Evolutionary conservation across 2,797 vertebrate genomes (phyloP), one percentile per base, ranked within the genome.

Genomic region (Coranthus polyacanthus): DNA sequence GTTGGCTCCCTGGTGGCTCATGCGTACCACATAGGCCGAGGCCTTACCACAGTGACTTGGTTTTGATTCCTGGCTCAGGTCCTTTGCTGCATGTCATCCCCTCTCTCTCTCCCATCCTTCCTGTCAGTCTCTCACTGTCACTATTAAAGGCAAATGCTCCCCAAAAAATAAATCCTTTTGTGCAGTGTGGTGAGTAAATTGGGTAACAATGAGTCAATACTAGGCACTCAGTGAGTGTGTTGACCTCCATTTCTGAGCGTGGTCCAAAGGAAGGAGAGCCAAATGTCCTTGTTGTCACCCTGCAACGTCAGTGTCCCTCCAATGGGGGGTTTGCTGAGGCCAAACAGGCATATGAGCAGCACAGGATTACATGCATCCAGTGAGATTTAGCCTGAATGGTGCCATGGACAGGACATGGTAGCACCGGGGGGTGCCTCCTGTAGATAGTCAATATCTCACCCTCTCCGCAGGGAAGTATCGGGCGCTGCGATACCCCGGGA

Each of bases 291-390:
- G 47, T 29, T 64, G 70, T 41, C 69, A 65, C 58, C 54, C 53
- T 50, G 41, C 26, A 29, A 62, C 43, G 24, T 60, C 61, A 43
- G 32, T 58, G 22, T 46, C 45, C 52, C 72, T 57, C 77, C 3
- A 18, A 59, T 49, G 78, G 74, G 60, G 68, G 58, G 60, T 16
- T 32, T 15, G 57, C 36, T 64, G 62, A 60, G 51, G 73, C 72
- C 68, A 75, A 64, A 75, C 68, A 46, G 12, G 21, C 60, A 54
- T 59, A 65, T 1, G 3, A 64, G 50, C 44, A 45, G 56, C 22
- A 5, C 53, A 38, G 76, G 79, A 81, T 86, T 86, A 85, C 61
- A 79, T 43, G 47, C 41, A 59, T 67, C 77, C 58, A 72, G 68
- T 78, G 75, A 86, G 76, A 68, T 64, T 60, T 39, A 12, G 61